Percentiles rank a stretch among this genome's conserved stretches.
phyloP scores from a whole-genome alignment of 2,888 invertebrate species.

The Saturnia japonica region DNA sequence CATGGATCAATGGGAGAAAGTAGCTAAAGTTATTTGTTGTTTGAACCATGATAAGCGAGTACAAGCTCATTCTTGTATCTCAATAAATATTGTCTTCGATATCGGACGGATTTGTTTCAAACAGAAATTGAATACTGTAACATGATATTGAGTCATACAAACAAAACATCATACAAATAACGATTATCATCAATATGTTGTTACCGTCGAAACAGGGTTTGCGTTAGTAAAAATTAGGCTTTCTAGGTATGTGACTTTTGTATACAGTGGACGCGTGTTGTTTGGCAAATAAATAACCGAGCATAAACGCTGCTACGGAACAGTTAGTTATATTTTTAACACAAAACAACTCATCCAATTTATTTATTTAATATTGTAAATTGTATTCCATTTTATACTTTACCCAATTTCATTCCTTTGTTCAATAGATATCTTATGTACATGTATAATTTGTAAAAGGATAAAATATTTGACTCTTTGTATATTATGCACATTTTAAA shows the following conservation, averaged over 20 bases:
- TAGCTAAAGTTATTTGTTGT: constrained; percentile 44
- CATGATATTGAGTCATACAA: constrained; percentile 61
- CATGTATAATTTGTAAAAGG: background rate
- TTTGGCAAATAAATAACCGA: background rate
- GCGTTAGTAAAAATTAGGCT: constrained; percentile 22
- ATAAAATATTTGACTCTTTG: background rate
- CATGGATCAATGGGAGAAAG: constrained; percentile 27
- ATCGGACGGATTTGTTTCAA: constrained; percentile 61
- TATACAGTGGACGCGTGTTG: background rate
- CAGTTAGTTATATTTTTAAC: background rate
- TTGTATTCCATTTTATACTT: background rate
- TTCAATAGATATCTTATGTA: background rate
- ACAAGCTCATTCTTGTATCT: constrained; percentile 62
- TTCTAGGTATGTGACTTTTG: constrained; percentile 29
- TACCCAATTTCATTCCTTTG: background rate
- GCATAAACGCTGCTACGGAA: background rate
- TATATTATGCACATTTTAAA: background rate
- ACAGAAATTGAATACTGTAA: constrained; percentile 68
- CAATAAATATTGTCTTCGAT: constrained; percentile 61
- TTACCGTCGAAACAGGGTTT: background rate
- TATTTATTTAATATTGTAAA: background rate
- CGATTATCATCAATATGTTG: background rate
- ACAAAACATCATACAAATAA: background rate
- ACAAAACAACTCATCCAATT: background rate
- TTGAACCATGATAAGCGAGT: constrained; percentile 53